These are phyloP conservation scores for Eurystomus gularis DNA, from an alignment of 2,113 vertebrate species.

Conservation along the genomic window DNA sequence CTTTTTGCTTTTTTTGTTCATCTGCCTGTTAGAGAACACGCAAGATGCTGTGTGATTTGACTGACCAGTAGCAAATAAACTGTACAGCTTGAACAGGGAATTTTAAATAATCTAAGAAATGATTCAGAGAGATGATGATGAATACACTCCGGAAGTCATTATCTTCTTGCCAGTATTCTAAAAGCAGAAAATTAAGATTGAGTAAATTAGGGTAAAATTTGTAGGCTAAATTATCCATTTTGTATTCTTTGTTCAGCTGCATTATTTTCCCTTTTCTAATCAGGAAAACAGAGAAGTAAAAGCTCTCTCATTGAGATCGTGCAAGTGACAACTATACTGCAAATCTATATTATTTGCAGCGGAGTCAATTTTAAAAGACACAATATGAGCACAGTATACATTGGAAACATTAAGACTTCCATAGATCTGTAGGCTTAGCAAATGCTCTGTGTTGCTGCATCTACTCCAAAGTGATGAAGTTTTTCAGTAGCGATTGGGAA, in stretches of 20 bases:
- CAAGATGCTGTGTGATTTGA: neutral
- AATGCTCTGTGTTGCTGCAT: neutral
- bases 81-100: neutral
- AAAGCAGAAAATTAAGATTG: neutral
- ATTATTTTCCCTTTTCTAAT: neutral
- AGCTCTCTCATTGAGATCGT: neutral
- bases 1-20: neutral
- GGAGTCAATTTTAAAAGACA: neutral
- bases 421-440: neutral
- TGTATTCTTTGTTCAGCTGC: neutral
- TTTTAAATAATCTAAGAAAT: neutral
- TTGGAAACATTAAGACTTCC: neutral
- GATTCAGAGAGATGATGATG: neutral
- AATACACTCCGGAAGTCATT: neutral
- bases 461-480: neutral
- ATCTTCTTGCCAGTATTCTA: neutral
- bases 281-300: neutral
- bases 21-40: neutral
- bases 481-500: neutral
- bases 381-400: neutral
- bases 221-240: neutral
- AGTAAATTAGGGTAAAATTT: neutral
- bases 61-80: neutral
- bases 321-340: neutral
- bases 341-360: neutral